These are phyloP conservation scores for Maccullochella peelii DNA, from an alignment of 2,113 vertebrate genomes.

Conservation along the genomic window DNA sequence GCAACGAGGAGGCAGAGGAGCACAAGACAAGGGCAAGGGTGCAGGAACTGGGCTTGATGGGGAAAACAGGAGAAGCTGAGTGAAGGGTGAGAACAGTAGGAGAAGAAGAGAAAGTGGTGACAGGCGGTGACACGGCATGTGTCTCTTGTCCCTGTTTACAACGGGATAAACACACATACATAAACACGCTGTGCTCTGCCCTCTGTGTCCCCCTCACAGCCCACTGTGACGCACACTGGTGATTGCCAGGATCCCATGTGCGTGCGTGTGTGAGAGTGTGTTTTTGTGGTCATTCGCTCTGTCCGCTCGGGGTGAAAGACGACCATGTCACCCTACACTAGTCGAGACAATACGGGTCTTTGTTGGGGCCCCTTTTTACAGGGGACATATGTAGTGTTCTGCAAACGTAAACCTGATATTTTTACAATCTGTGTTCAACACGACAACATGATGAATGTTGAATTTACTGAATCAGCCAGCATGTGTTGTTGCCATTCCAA, in stretches of 20 bases:
- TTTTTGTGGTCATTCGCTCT: constrained; percentile 23
- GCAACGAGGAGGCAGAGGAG: constrained; percentile 8
- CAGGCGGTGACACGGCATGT: constrained; percentile 75
- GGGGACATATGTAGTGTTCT: background rate
- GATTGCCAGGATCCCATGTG: constrained; percentile 50
- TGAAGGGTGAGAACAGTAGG: constrained; percentile 39
- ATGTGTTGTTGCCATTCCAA: constrained; percentile 17
- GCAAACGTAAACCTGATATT: background rate
- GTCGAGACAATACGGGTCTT: constrained; percentile 17
- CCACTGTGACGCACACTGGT: constrained; percentile 55
- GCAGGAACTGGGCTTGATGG: constrained; percentile 2
- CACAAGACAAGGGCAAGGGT: constrained; percentile 30
- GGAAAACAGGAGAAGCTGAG: constrained; percentile 46
- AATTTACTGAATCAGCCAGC: background rate
- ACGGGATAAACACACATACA: constrained; percentile 70
- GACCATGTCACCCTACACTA: background rate
- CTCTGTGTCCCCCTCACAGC: constrained; percentile 64
- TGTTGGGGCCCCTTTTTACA: constrained; percentile 4
- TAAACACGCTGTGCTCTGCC: constrained; percentile 65
- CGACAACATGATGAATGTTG: constrained; percentile 15
- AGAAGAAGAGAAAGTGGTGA: constrained; percentile 69
- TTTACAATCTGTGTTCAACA: constrained; percentile 5
- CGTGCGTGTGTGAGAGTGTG: constrained; percentile 4
- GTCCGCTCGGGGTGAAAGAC: constrained; percentile 24
- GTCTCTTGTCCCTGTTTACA: constrained; percentile 76